These are phyloP conservation scores for Sprattus sprattus DNA, from an alignment of 2,113 vertebrate genomes.

Conservation along the genomic window DNA sequence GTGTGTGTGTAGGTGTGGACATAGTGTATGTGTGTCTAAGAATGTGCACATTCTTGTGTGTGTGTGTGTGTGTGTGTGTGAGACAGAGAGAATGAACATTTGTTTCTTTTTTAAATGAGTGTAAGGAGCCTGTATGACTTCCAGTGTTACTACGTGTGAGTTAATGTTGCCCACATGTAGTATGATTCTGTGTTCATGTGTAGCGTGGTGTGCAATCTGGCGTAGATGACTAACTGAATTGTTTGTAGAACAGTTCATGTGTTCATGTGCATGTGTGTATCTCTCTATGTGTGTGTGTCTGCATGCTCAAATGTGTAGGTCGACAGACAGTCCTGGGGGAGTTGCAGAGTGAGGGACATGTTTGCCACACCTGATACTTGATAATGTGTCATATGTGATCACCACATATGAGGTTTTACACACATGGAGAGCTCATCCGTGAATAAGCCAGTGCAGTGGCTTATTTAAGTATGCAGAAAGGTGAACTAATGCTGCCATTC, in stretches of 20 bases:
- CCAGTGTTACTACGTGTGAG: neutral
- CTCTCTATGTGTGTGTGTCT: slow-evolving; percentile 12
- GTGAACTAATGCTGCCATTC: neutral
- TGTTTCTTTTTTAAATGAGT: neutral
- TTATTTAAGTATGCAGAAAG: neutral
- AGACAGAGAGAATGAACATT: neutral
- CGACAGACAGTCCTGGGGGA: neutral
- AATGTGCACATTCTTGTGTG: neutral
- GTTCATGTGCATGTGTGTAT: neutral
- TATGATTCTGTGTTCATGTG: neutral
- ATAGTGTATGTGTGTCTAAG: neutral
- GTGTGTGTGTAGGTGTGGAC: neutral
- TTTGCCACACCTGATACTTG: slow-evolving; percentile 8
- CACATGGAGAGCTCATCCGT: neutral
- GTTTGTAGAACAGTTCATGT: neutral
- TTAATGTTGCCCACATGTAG: neutral
- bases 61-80: too few relatives aligned
- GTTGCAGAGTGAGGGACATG: neutral
- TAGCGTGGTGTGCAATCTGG: neutral
- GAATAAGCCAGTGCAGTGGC: neutral
- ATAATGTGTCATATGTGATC: neutral
- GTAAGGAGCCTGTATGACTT: neutral
- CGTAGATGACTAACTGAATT: neutral
- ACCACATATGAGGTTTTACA: neutral
- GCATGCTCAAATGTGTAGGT: neutral